phyloP scores from a whole-genome alignment of 2,888 invertebrate genomes.

The Rhynchonema sp. region DNA sequence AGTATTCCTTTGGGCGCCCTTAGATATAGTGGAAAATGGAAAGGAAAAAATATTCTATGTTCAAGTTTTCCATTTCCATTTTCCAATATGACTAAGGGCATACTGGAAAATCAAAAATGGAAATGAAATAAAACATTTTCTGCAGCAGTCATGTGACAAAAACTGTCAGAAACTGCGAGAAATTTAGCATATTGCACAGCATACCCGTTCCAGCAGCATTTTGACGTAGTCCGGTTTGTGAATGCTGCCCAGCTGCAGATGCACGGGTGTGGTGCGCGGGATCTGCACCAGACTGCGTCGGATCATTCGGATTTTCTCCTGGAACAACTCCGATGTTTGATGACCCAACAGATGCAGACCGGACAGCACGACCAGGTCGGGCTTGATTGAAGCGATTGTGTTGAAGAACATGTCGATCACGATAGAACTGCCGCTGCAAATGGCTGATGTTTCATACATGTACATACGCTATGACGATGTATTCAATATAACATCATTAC shows the following conservation, averaged over 20 bases:
- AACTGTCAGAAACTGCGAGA: no score
- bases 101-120: no score
- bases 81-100: no score
- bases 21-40: no score
- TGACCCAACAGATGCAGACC: neutral
- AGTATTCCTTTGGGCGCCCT: no score
- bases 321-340: slow-evolving; percentile 4
- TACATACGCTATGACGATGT: neutral
- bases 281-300: slow-evolving; percentile 26
- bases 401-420: slow-evolving; percentile 32
- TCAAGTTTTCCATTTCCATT: no score
- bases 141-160: no score
- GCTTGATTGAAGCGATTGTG: slow-evolving; percentile 17
- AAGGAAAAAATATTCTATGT: no score
- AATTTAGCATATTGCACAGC: no score
- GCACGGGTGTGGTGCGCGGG: slow-evolving; percentile 28
- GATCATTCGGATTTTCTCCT: slow-evolving; percentile 24
- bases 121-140: no score
- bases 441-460: no score
- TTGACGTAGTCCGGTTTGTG: slow-evolving; percentile 27
- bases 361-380: neutral
- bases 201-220: slow-evolving; percentile 28
- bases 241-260: slow-evolving; percentile 34
- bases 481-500: neutral
- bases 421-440: slow-evolving; percentile 21